Evolutionary conservation across 2,797 vertebrate species (phyloP), one percentile per base, ranked within the genome.

Genomic region (Psittacula echo): DNA sequence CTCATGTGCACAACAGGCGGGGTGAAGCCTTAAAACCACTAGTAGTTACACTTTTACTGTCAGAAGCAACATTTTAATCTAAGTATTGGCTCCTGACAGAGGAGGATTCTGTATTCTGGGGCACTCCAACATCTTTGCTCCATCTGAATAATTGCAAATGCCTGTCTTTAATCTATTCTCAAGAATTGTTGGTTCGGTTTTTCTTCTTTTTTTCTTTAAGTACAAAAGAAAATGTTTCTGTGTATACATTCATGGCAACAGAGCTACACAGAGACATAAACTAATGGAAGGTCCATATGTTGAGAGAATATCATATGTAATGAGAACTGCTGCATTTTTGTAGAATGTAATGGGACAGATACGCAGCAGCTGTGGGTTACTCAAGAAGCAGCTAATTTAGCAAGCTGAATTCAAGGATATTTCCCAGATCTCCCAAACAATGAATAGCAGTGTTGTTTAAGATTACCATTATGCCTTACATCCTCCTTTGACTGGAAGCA

Each of bases 401-500:
- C 94, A 92, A 75, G 96, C 95, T 94, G 96, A 94, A 96, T 96
- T 94, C 93, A 93, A 97, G 97, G 95, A 93, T 96, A 95, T 96
- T 96, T 96, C 97, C 97, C 97, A 97, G 97, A 93, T 96, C 96
- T 89, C 88, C 89, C 73, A 88, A 88, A 93, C 97, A 93, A 97
- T 96, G 97, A 97, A 97, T 94, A 96, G 96, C 97, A 74, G 96
- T 96, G 97, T 97, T 98, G 94, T 97, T 97, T 95, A 89, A 96
- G 95, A 95, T 93, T 90, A 91, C 90, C 90, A 82, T 93, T 89
- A 83, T 66, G 96, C 94, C 96, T 96, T 92, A 95, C 96, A 96
- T 97, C 96, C 96, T 97, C 61, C 94, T 83, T 87, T 81, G 94
- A 93, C 95, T 95, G 60, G 95, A 92, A 97, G 93, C 86, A 29